Evolutionary conservation across 2,888 invertebrate genomes (phyloP), one percentile per base, ranked within the genome.

Genomic region (Onchidella celtica): DNA sequence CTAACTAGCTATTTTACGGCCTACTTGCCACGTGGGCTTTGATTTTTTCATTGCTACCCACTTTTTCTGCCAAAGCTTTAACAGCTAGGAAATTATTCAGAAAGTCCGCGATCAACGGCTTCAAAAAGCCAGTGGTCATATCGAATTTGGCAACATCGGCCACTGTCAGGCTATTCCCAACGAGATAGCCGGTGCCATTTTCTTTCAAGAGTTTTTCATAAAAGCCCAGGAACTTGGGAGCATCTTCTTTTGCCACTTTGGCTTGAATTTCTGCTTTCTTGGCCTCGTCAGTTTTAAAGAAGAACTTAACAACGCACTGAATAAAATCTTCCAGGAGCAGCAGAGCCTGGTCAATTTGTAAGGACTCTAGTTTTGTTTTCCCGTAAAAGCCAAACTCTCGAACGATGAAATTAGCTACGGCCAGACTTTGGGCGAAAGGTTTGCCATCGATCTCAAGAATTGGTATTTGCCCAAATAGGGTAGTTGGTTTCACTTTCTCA

Each of bases 341-440:
- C 0, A 78, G 79, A 1, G 79, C 55, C n/a, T 82, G 82, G 65
- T 86, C 87, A 66, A 85, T 79, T 24, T 68, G 74, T 9, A 82
- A 66, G 74, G 66, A 73, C 24, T 86, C 86, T 34, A 76, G 32
- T 55, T 70, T 78, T 38, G 76, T 63, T 61, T 81, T 79, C 4
- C 85, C 86, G 55, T 78, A 76, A 57, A 85, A 76, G 61, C 79
- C 82, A 61, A 69, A 63, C 21, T 68, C 73, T n/a, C 82, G 69
- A 11, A 79, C 78, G 32, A 74, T 66, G 47, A 38, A 82, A 2
- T 55, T n/a, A 27, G 82, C 74, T 4, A 82, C 59, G 17, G 82
- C 82, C 55, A 73, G 47, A 47, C 61, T 69, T 34, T 82, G 79
- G 24, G 32, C 79, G 24, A 32, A 74, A 1, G 2, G 27, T 47